A percentile compares a stretch with the other conserved stretches of the same genome.
phyloP scores from a whole-genome alignment of 2,888 invertebrate genomes.

The Serripes groenlandicus region DNA sequence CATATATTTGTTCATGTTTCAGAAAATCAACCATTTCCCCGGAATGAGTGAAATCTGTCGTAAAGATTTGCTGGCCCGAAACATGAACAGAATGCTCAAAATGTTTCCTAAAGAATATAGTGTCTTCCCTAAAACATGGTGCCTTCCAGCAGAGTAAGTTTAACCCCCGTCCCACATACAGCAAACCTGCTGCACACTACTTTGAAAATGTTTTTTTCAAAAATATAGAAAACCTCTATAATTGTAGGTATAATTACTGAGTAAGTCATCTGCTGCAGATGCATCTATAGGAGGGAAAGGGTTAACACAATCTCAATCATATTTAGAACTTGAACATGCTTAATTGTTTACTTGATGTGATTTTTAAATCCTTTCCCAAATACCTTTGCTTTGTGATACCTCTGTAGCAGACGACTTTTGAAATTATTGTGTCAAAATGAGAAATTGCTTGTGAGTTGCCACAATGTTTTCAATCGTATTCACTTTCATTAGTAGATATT shows the following conservation, averaged over 20 bases:
- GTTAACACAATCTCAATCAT: too few species aligned
- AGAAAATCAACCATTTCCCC: constrained; percentile 97
- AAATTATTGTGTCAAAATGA: not conserved
- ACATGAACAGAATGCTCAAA: constrained; percentile 95
- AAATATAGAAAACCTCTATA: too few species aligned
- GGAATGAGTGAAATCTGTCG: constrained; percentile 96
- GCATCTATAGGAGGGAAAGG: too few species aligned
- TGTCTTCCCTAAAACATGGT: constrained; percentile 97
- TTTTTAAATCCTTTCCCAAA: not conserved
- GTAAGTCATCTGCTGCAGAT: too few species aligned
- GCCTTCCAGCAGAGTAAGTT: constrained; percentile 95
- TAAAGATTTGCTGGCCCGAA: constrained; percentile 95
- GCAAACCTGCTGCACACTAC: too few species aligned
- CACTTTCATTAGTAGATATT: too few species aligned
- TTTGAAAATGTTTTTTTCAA: too few species aligned
- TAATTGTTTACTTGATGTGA: not conserved
- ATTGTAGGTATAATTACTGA: too few species aligned
- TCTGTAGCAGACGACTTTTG: not conserved
- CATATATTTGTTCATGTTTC: constrained; percentile 83
- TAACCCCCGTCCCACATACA: too few species aligned
- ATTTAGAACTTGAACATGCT: too few species aligned
- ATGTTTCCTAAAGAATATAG: constrained; percentile 96
- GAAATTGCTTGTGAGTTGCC: not conserved
- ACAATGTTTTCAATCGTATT: too few species aligned
- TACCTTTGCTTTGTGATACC: not conserved